Evolutionary conservation across 2,888 invertebrate species (phyloP).

Genomic region (Nasonovia ribisnigri): DNA sequence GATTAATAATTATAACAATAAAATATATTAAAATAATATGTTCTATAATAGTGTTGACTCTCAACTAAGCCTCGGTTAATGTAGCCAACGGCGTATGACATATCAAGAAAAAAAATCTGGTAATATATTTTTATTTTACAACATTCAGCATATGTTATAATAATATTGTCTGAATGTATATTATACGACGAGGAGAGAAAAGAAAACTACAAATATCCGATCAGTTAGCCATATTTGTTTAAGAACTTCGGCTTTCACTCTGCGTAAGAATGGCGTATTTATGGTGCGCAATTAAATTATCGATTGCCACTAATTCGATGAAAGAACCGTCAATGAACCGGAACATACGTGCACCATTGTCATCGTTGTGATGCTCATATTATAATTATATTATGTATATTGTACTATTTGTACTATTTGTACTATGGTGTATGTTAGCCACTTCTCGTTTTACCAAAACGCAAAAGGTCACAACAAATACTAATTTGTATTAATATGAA

Average conservation of each 20-base stretch:
- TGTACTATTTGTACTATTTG: too few species aligned
- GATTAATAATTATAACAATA: conserved; percentile 17
- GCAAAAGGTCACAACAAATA: not conserved
- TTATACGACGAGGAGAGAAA: too few species aligned
- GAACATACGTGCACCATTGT: conserved; percentile 8
- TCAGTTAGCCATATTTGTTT: not conserved
- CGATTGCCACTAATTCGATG: not conserved
- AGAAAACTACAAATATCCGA: too few species aligned
- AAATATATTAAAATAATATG: not conserved
- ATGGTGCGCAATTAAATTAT: not conserved
- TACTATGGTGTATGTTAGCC: not conserved
- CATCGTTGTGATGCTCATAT: not conserved
- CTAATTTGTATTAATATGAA: not conserved
- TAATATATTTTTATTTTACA: too few species aligned
- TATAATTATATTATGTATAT: not conserved
- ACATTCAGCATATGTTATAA: too few species aligned
- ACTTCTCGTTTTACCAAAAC: not conserved
- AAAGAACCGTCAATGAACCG: not conserved
- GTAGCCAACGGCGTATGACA: not conserved
- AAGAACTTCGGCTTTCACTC: not conserved
- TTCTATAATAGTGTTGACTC: not conserved
- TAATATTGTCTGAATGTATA: not conserved
- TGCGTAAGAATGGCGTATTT: not conserved
- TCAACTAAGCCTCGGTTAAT: not conserved
- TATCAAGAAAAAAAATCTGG: not conserved